Base-by-base conservation (phyloP, 1,140 invertebrate species). In the Diabrotica virgifera region DNA sequence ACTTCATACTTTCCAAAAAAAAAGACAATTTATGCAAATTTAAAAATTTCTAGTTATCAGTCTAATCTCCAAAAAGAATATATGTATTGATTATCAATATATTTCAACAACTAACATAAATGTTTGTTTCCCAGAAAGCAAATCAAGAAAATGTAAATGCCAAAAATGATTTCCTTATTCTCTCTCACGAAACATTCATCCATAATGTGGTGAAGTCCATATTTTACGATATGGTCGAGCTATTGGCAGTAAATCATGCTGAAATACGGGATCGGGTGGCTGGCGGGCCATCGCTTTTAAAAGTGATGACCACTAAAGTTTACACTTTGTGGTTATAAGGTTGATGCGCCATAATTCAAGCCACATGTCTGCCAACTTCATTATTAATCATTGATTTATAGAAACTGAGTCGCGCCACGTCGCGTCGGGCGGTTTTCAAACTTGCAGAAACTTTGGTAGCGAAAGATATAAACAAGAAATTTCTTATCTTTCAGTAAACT, bases 291-390 rank as follows among this genome's bases (percentile, higher is more conserved):
- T 60, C 59, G 59, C 59, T 60, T 51, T 60, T 60, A 60, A 60
- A 60, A 60, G 59, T 60, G 59, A 60, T 60, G 59, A 60, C 59
- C 59, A 60, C 40, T 60, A 60, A 60, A 60, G 59, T 60, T 60
- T 52, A 60, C 59, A 60, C 59, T 60, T 60, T 52, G 59, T 24
- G 59, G 59, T 60, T 60, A 60, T 36, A 36, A 52, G 59, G 59
- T 60, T 60, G 59, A 60, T 60, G 59, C 36, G 59, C 59, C 46
- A 60, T 60, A 60, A 60, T 60, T 60, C 59, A 60, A 11, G 7
- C 40, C 40, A 12, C 59, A 60, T 52, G 59, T 60, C 40, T 60
- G 46, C 59, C 59, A 60, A 60, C 59, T 60, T 60, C 38, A 60
- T 60, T 60, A 60, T 60, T 60, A 60, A 60, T 60, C 59, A 60